Evolutionary conservation across 35 echinoderm and acorn worm species (phyloP).

Genomic region (Ophioderma brevispina): DNA sequence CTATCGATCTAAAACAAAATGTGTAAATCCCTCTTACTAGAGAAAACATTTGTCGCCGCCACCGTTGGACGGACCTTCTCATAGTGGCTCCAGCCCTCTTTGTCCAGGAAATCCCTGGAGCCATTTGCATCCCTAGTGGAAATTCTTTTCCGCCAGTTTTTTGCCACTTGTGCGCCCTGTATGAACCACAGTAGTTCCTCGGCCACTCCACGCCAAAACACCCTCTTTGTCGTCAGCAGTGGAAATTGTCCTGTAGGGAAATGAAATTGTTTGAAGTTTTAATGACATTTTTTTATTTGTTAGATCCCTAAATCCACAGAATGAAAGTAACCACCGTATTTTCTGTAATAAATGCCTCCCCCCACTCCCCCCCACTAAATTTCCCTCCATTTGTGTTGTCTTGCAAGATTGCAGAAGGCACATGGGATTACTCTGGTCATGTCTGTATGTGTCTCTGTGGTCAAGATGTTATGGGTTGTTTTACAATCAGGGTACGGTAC

Average conservation of each 20-base stretch:
- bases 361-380: too few species aligned
- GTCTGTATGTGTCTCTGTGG: too few species aligned
- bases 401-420: too few species aligned
- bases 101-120: conserved; percentile 86
- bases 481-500: too few species aligned
- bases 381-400: too few species aligned
- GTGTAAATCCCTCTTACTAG: too few species aligned
- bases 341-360: neutral
- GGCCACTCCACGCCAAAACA: conserved; percentile 91
- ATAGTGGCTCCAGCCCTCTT: conserved; percentile 70
- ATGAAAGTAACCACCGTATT: neutral
- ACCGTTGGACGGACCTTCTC: conserved; percentile 89
- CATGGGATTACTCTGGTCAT: too few species aligned
- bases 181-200: conserved; percentile 97
- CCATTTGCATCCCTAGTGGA: conserved; percentile 97
- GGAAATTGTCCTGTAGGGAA: conserved; percentile 85
- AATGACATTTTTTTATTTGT: too few species aligned
- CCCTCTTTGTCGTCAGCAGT: conserved; percentile 91
- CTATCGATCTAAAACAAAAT: too few species aligned
- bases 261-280: too few species aligned
- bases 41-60: too few species aligned
- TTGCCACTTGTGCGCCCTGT: conserved; percentile 76
- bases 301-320: neutral
- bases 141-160: conserved; percentile 72
- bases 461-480: too few species aligned